These are phyloP conservation scores for Phaethornis superciliosus DNA, from an alignment of 2,113 vertebrate species.

Conservation along the genomic window DNA sequence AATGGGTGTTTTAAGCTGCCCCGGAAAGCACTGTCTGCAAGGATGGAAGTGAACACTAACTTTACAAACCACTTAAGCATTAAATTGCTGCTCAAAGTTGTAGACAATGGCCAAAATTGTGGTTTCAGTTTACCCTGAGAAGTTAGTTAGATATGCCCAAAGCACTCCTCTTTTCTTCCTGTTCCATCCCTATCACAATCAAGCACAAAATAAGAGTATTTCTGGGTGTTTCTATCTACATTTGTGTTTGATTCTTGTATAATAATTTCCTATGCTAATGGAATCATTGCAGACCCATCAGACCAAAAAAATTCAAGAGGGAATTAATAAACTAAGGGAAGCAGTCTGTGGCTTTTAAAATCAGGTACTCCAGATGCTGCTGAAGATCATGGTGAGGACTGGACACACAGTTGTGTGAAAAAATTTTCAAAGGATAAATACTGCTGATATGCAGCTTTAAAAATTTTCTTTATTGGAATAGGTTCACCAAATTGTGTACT, in stretches of 20 bases:
- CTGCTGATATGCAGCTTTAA: not conserved
- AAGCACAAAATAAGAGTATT: not conserved
- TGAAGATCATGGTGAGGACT: not conserved
- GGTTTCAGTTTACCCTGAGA: not conserved
- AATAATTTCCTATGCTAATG: not conserved
- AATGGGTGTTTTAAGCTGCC: not conserved
- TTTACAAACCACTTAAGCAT: not conserved
- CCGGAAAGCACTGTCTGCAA: not conserved
- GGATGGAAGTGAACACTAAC: not conserved
- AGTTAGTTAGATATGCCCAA: not conserved
- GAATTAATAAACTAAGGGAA: not conserved
- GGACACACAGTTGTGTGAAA: not conserved
- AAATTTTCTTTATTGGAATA: not conserved
- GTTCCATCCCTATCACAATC: not conserved
- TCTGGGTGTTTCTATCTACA: not conserved
- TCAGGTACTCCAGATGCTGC: not conserved
- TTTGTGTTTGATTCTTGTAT: not conserved
- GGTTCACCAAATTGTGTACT: not conserved
- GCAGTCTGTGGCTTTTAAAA: not conserved
- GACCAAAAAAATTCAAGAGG: not conserved
- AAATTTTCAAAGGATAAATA: not conserved
- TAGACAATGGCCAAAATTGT: not conserved
- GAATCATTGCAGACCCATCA: not conserved
- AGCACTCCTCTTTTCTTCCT: not conserved
- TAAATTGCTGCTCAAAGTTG: not conserved